Conservation (phyloP, 2,888 invertebrate species). For the Eilema depressum region DNA sequence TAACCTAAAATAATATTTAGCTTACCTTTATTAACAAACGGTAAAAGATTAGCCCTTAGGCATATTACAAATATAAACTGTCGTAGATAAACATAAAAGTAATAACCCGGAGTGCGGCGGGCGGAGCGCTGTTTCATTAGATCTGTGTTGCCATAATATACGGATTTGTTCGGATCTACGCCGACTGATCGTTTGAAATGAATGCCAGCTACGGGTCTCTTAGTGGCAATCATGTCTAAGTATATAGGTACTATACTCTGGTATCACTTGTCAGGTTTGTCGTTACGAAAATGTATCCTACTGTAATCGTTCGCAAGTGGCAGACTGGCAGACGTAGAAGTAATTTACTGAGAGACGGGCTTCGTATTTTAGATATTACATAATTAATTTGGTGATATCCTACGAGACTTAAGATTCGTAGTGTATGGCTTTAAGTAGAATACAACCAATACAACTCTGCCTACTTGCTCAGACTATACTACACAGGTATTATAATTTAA, state of each 20-base stretch:
- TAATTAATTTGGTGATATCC: too few species aligned
- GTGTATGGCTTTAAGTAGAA: too few species aligned
- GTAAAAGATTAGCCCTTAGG: constrained; percentile 4
- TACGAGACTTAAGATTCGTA: too few species aligned
- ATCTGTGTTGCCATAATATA: constrained; percentile 7
- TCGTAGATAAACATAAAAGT: constrained; percentile 5
- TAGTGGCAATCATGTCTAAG: not conserved
- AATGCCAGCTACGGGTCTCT: not conserved
- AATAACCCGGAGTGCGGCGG: not conserved
- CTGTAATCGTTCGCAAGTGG: not conserved
- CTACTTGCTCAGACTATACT: too few species aligned
- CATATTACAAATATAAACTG: constrained; percentile 8
- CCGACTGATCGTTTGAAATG: not conserved
- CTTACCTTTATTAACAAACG: constrained; percentile 11
- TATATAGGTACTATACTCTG: not conserved
- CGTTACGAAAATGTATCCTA: not conserved
- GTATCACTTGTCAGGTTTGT: not conserved
- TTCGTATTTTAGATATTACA: too few species aligned
- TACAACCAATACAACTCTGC: too few species aligned
- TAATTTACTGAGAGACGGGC: not conserved
- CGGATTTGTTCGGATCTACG: constrained; percentile 5
- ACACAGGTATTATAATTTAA: too few species aligned
- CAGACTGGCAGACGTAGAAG: not conserved
- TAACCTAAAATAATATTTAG: not conserved
- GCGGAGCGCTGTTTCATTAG: not conserved